Percentiles rank a stretch among this genome's conserved stretches.
Evolutionary conservation across 2,888 invertebrate species (phyloP).

Genomic region (Sepioteuthis lessoniana): DNA sequence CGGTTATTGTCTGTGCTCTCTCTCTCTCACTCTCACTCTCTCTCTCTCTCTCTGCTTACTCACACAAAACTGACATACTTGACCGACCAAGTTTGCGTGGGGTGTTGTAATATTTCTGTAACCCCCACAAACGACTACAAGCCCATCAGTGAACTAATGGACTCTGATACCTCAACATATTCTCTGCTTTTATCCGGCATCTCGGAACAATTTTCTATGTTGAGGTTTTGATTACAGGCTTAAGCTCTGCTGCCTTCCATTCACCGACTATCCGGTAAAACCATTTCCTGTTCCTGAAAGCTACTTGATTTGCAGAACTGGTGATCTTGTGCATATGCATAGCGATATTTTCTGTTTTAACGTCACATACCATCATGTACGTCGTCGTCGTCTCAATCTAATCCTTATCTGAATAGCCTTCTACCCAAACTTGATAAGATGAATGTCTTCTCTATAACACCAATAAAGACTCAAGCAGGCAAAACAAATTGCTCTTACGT

Average conservation of each 20-base stretch:
- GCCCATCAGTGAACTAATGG: too few relatives aligned
- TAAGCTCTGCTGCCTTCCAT: background rate
- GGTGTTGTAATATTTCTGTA: background rate
- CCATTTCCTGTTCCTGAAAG: background rate
- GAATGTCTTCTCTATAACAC: too few relatives aligned
- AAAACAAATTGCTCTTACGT: too few relatives aligned
- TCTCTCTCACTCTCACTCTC: background rate
- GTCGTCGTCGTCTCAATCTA: too few relatives aligned
- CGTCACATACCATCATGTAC: too few relatives aligned
- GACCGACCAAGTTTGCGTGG: background rate
- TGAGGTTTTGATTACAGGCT: background rate
- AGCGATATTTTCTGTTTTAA: too few relatives aligned
- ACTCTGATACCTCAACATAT: background rate
- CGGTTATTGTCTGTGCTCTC: background rate
- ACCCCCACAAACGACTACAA: background rate
- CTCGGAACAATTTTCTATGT: background rate
- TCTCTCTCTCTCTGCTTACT: background rate
- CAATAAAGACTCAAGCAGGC: too few relatives aligned
- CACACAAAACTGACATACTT: background rate
- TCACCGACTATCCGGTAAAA: background rate
- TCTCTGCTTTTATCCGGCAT: background rate
- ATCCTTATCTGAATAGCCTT: too few relatives aligned
- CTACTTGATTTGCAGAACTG: background rate
- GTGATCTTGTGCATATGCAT: background rate
- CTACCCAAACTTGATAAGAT: too few relatives aligned